Conservation (phyloP, 2,888 invertebrate genomes). For the Odontothrips loti region DNA sequence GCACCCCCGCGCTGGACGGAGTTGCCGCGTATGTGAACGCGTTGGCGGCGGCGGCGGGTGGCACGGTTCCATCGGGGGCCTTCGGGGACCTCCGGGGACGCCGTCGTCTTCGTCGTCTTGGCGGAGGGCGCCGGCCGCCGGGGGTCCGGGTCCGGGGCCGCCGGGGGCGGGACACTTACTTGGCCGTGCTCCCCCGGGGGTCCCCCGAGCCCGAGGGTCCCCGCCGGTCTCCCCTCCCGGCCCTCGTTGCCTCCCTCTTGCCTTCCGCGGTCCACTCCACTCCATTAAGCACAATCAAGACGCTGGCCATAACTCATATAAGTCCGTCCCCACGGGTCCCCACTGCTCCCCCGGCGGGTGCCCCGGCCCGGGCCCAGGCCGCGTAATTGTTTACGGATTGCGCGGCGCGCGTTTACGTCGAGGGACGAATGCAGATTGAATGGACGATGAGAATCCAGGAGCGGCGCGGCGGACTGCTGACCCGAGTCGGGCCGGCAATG, state of each 20-base stretch:
- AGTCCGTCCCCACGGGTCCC: background rate
- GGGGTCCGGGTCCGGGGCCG: background rate
- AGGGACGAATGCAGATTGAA: background rate
- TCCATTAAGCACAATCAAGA: constrained; percentile 26
- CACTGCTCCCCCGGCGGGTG: background rate
- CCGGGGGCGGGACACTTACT: background rate
- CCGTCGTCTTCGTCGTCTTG: too few species aligned
- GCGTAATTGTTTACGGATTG: constrained; percentile 13
- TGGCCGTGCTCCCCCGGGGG: background rate
- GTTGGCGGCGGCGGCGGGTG: background rate
- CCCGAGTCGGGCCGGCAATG: too few species aligned
- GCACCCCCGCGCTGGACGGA: background rate
- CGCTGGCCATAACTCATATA: constrained; percentile 10
- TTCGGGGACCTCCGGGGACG: background rate
- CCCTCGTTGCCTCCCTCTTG: background rate
- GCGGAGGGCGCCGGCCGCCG: background rate
- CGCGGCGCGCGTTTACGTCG: background rate
- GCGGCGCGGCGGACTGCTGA: too few species aligned
- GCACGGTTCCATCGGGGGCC: too few species aligned
- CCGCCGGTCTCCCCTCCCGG: background rate
- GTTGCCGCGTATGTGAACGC: background rate
- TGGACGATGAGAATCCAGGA: background rate
- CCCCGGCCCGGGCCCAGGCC: background rate
- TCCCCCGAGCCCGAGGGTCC: background rate
- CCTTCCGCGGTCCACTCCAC: constrained; percentile 1